Base-by-base conservation (phyloP, 2,113 vertebrate species). In the Pimephales promelas region DNA sequence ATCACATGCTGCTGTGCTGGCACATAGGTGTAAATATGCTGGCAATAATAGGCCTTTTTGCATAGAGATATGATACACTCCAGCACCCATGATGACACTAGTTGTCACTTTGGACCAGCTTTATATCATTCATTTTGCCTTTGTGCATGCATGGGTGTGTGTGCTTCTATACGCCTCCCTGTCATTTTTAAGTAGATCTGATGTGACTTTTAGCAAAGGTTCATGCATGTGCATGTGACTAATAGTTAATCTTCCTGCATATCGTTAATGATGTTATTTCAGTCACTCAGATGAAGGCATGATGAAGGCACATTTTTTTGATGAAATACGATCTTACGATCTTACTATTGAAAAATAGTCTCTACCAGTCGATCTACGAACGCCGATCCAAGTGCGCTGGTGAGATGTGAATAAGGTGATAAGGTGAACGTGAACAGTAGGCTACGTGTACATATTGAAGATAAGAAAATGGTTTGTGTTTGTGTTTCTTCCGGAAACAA, bases 81-180 rank as follows among this genome's bases (percentile, higher is more conserved):
- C 74, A 81, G 62, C 84, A 87, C 52, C 52, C 74, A 45, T 80
- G 78, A 80, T n/a, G 80, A 83, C 83, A 85, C 26, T 24, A 75
- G 82, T 82, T 83, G 54, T 71, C 78, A 76, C n/a, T 22, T 57
- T 22, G 75, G 28, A 81, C 49, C 8, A 10, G 26, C 61, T 80
- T 62, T 31, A 31, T 49, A 64, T 64, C 2, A 10, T 49, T 31
- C 24, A 22, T 66, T 40, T 28, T 52, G 31, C 43, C 28, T 16
- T 14, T 66, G 56, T 16, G 36, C 20, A 45, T 81, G 45, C 62
- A 28, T 75, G 31, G 31, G 34, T 81, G 31, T 28, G n/a, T 75
- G 31, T 45, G 34, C 28, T 40, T 43, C 43, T 70, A 10, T 20
- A 4, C 16, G 31, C 18, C 3, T 45, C 49, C 6, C 20, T 59